Evolutionary conservation across 2,797 vertebrate genomes (phyloP), one percentile per base, ranked within the genome.

Genomic region (Anas bernieri): DNA sequence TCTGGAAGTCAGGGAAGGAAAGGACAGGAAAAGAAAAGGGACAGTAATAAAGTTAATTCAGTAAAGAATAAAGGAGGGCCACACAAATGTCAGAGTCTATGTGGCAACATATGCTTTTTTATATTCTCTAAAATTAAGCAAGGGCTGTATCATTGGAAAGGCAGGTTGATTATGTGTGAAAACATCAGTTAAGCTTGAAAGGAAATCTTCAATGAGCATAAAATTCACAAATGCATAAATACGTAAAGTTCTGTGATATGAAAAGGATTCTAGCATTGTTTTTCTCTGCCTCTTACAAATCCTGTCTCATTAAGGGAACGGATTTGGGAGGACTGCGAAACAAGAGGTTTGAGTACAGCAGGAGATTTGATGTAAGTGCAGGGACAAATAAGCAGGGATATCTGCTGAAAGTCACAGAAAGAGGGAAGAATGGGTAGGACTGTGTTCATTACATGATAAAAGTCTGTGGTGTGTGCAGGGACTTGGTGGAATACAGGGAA

Each of bases 171-270:
- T 90, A 63, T 78, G 86, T 89, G 79, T 92, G 70, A 82, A 91
- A 92, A 88, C 23, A 73, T 59, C 84, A 82, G 88, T 83, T 92
- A 93, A 81, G 80, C 82, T 90, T 95, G 81, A 92, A 90, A 86
- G 66, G 55, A 78, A 88, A 88, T 87, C 80, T 30, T 91, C 78
- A 81, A 13, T 90, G 86, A 92, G 83, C 59, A 82, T 86, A 73
- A 93, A 90, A 94, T 90, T 90, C 80, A 64, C 26, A 78, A 76
- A 56, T 86, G 56, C 56, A 54, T 72, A 80, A 92, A 82, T 80
- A 66, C 1, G 3, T 88, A 88, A 77, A 22, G 68, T 76, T 86
- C 58, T 63, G 35, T 28, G 35, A 59, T 79, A 45, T 30, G 63
- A 81, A 66, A 78, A 72, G 55, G 48, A 82, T 79, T 58, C 33